Evolutionary conservation across 1,140 invertebrate species (phyloP).

Genomic region (Drosophila leontia): DNA sequence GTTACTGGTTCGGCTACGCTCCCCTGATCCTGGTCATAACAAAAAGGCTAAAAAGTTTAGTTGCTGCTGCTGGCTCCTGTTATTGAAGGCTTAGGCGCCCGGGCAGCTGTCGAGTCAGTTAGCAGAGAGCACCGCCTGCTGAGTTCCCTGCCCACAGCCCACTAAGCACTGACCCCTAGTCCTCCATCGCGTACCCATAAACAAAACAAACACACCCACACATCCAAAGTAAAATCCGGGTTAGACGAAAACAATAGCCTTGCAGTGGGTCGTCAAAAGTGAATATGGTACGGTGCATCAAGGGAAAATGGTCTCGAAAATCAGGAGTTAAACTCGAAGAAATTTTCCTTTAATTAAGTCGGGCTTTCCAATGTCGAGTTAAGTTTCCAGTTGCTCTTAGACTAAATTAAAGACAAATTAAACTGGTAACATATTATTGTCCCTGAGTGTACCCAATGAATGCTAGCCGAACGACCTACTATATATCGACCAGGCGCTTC

Average conservation of each 20-base stretch:
- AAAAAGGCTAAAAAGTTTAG: slow-evolving; percentile 80
- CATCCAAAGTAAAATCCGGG: slow-evolving; percentile 50
- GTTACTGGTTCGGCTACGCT: slow-evolving; percentile 28
- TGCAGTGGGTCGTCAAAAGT: slow-evolving; percentile 32
- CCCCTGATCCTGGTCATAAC: slow-evolving; percentile 62
- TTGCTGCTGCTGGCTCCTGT: slow-evolving; percentile 51
- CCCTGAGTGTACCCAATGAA: not conserved
- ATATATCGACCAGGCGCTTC: slow-evolving; percentile 4
- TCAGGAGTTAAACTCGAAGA: not conserved
- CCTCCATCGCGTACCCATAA: slow-evolving; percentile 34
- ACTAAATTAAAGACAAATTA: not conserved
- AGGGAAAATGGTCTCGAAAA: slow-evolving; percentile 1
- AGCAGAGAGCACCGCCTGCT: slow-evolving; percentile 46
- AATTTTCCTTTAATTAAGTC: not conserved
- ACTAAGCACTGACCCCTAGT: slow-evolving; percentile 1
- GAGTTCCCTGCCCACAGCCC: slow-evolving; percentile 7
- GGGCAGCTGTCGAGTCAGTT: slow-evolving; percentile 61
- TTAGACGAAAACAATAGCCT: slow-evolving; percentile 66
- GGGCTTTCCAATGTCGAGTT: not conserved
- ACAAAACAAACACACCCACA: slow-evolving; percentile 48
- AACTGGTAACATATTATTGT: not conserved
- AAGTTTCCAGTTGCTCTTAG: not conserved
- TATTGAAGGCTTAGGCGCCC: slow-evolving; percentile 79
- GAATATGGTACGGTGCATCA: slow-evolving; percentile 9
- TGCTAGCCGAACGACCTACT: not conserved